Percentiles rank a stretch among this genome's conserved stretches.
Conservation (phyloP, 2,888 invertebrate genomes). For the Drosophila neonasuta region DNA sequence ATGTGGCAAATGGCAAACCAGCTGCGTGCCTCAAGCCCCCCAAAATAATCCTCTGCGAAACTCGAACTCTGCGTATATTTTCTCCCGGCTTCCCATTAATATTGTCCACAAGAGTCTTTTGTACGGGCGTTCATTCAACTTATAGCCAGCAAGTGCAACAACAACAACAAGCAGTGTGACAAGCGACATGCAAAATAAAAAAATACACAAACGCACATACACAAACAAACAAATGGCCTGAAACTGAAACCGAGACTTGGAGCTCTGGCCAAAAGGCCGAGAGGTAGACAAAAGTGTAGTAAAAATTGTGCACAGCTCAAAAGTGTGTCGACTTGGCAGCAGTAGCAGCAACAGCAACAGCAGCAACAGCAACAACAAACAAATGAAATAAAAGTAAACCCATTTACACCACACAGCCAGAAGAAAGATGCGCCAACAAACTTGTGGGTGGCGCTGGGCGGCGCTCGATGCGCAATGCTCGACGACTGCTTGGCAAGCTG, state of each 20-base stretch:
- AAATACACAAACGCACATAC: slow-evolving; percentile 12
- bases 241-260: slow-evolving; percentile 31
- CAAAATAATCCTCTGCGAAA: background rate
- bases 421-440: slow-evolving; percentile 39
- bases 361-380: slow-evolving; percentile 34
- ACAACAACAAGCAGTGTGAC: slow-evolving; percentile 41
- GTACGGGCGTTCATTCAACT: slow-evolving; percentile 63
- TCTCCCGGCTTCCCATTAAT: slow-evolving; percentile 47
- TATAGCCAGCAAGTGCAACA: slow-evolving; percentile 31
- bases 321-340: slow-evolving; percentile 75
- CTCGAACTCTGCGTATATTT: slow-evolving; percentile 31
- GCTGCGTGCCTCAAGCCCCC: slow-evolving; percentile 5
- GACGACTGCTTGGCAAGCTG: slow-evolving; percentile 60
- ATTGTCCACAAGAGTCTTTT: slow-evolving; percentile 50
- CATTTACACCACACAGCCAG: slow-evolving; percentile 71
- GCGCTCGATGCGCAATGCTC: slow-evolving; percentile 36
- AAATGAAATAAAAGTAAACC: slow-evolving; percentile 78
- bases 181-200: slow-evolving; percentile 52
- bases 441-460: background rate
- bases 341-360: slow-evolving; percentile 30
- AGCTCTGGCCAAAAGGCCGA: slow-evolving; percentile 30
- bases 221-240: slow-evolving; percentile 39
- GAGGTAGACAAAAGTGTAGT: slow-evolving; percentile 62
- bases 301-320: slow-evolving; percentile 64
- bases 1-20: slow-evolving; percentile 23